Base-by-base conservation (phyloP, 2,888 invertebrate species). In the Pandemis heparana region DNA sequence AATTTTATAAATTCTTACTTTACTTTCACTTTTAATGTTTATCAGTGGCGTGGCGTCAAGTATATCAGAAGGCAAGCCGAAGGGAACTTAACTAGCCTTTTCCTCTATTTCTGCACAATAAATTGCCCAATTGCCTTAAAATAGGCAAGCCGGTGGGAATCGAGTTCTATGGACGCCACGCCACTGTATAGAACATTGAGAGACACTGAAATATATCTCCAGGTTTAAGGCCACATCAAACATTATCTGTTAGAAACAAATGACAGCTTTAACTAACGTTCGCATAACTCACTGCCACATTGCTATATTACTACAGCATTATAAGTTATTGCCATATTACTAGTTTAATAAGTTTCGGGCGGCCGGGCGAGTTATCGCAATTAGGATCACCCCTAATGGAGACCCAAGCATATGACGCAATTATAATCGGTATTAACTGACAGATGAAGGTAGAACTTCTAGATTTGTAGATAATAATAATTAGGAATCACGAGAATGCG, bases 341-440 rank as follows among this genome's bases (percentile, higher is more conserved):
- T 60, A 67, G 61, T 61, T 66, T 62, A 67, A 67, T 60, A 48
- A 53, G 32, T 67, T 53, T 46, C 14, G 14, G 51, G 32, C 48
- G 64, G 46, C 39, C 63, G 39, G 46, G 59, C 18, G 48, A 23
- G 63, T 64, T 69, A 64, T 69, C 60, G 46, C 56, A 69, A 73
- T 69, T 73, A 69, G 73, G 69, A 69, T 69, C 69, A 8, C 39
- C 23, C 14, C 16, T 64, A 23, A 23, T 59, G 59, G 59, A 18
- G 66, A 43, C 71, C 56, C 65, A 56, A 18, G 72, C 53, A 62
- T 67, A 63, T 62, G 53, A 61, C 32, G 32, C 46, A 38, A 62
- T 23, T 64, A 43, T 56, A 53, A 61, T 61, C n/a, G 43, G 53
- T 16, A 18, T 32, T 3, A 63, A 23, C 51, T 41, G 32, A 61